These are phyloP conservation scores for Platichthys stellatus DNA, from an alignment of 2,113 vertebrate genomes.

Conservation along the genomic window DNA sequence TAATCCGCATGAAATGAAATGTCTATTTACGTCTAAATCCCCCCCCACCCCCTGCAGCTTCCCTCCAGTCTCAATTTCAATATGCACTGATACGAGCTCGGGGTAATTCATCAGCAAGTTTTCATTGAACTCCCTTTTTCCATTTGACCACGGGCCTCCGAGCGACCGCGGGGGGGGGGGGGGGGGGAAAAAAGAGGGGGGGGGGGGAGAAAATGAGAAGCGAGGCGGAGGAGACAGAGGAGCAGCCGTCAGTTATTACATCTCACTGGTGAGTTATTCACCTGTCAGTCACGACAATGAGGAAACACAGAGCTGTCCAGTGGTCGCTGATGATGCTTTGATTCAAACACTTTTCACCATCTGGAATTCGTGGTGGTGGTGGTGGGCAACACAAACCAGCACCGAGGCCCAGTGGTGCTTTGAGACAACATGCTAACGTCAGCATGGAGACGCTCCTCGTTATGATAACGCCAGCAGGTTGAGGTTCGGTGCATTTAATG, in stretches of 20 bases:
- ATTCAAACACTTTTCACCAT: slow-evolving; percentile 12
- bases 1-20: slow-evolving; percentile 55
- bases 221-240: neutral
- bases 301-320: neutral
- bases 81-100: slow-evolving; percentile 33
- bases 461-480: neutral
- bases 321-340: neutral
- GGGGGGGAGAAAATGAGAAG: slow-evolving; percentile 31
- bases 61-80: slow-evolving; percentile 38
- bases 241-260: slow-evolving; percentile 42
- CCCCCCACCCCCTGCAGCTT: slow-evolving; percentile 2
- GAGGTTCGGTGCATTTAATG: neutral
- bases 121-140: slow-evolving; percentile 61
- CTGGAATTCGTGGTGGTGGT: neutral
- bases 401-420: neutral
- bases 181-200: no score
- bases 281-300: slow-evolving; percentile 33
- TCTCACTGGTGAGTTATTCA: slow-evolving; percentile 36
- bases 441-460: neutral
- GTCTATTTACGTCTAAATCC: slow-evolving; percentile 47
- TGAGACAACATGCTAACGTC: neutral
- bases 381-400: neutral
- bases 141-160: slow-evolving; percentile 33
- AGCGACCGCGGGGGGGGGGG: neutral
- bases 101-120: slow-evolving; percentile 50